Base-by-base conservation (phyloP, 2,797 vertebrate genomes). In the Rachycentron canadum region DNA sequence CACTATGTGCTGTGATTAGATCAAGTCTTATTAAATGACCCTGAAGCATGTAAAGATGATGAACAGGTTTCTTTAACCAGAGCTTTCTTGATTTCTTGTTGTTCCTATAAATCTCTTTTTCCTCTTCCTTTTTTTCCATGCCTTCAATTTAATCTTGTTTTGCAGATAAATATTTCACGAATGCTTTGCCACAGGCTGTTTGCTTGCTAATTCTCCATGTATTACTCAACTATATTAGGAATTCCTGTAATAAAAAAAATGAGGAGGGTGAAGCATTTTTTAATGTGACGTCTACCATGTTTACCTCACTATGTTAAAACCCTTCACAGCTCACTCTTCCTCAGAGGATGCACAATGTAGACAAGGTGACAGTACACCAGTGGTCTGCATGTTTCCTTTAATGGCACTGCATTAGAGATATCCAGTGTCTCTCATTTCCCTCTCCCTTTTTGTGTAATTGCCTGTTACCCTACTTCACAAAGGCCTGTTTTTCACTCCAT, bases 391-490 rank as follows among this genome's bases (percentile, higher is more conserved):
- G 40, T 50, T 43, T 75, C 36, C 38, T 78, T 67, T 73, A 80
- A 79, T 76, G 13, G 26, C 13, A 23, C 38, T 28, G 64, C 79
- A 85, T 78, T 76, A 82, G 59, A 63, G 26, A 69, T 67, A 61
- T 69, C 56, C 30, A 79, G 47, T 83, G 69, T 77, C 49, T 71
- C 86, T 84, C 34, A 78, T 84, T 74, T 83, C 26, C 71, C 50
- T 67, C 43, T 73, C 52, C 23, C 59, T 45, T 26, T 62, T 69
- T 58, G 71, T 71, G 52, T 36, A 74, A 60, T 55, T 9, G 14
- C 84, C 61, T 53, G 69, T 85, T 76, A 69, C 41, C 1, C 52
- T 34, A 57, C 36, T 53, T 59, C 50, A 85, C 59, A 86, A 79
- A 67, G 4, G 28, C 32, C 32, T 67, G 40, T 66, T 86, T 89